Conservation (phyloP, 2,888 invertebrate genomes). For the Caenorhabditis becei region DNA sequence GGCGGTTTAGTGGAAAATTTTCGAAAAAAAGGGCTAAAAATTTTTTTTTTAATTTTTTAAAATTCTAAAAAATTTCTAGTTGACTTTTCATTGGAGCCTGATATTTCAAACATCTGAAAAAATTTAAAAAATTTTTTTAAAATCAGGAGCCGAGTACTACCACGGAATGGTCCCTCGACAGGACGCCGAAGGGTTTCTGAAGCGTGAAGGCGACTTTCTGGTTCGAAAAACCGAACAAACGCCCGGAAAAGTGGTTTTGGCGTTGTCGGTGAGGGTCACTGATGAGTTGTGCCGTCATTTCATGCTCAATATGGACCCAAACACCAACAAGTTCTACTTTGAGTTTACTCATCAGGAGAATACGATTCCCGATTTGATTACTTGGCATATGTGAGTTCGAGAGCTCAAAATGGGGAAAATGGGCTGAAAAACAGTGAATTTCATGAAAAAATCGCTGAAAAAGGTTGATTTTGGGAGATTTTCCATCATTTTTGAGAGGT, state of each 20-base stretch:
- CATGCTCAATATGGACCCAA: slow-evolving; percentile 69
- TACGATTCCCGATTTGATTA: slow-evolving; percentile 69
- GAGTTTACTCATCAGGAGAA: slow-evolving; percentile 65
- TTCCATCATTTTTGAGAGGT: too few species aligned
- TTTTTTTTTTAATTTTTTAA: too few species aligned
- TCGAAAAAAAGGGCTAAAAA: too few species aligned
- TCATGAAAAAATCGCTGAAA: too few species aligned
- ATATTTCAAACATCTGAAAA: too few species aligned
- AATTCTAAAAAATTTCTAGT: too few species aligned
- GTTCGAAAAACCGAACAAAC: slow-evolving; percentile 74
- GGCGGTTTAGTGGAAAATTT: too few species aligned
- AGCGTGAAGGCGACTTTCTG: slow-evolving; percentile 75
- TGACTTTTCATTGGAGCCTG: too few species aligned
- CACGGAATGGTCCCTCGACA: slow-evolving; percentile 75
- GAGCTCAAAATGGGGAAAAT: background rate
- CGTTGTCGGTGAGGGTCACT: slow-evolving; percentile 65
- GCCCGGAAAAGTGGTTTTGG: slow-evolving; percentile 71
- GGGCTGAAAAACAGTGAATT: too few species aligned
- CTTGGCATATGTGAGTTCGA: slow-evolving; percentile 69
- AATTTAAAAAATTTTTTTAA: too few species aligned
- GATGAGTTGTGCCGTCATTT: slow-evolving; percentile 69
- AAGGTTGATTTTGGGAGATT: too few species aligned
- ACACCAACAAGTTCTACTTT: slow-evolving; percentile 61
- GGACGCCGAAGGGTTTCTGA: slow-evolving; percentile 72
- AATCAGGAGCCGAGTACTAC: slow-evolving; percentile 75